phyloP scores from a whole-genome alignment of 1,140 invertebrate genomes.

The Trissolcus basalis region DNA sequence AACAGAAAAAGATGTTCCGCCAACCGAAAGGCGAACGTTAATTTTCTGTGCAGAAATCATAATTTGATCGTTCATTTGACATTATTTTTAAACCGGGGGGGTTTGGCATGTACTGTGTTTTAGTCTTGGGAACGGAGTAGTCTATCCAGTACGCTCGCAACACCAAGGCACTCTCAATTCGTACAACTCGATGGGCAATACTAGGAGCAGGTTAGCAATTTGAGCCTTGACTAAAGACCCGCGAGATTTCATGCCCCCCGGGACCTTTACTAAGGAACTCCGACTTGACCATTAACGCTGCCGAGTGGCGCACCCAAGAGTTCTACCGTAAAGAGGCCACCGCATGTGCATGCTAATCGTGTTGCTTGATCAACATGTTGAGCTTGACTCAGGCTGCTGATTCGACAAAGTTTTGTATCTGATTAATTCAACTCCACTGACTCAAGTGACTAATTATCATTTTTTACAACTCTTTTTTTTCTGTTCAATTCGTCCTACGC shows the following conservation, averaged over 20 bases:
- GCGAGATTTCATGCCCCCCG: slow-evolving; percentile 28
- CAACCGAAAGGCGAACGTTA: no score
- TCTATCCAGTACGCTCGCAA: slow-evolving; percentile 87
- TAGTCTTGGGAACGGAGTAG: slow-evolving; percentile 92
- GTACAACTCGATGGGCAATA: slow-evolving; percentile 94
- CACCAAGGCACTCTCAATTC: slow-evolving; percentile 80
- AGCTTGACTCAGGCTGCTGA: slow-evolving; percentile 6
- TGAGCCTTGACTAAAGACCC: slow-evolving; percentile 51
- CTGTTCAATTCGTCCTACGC: background rate
- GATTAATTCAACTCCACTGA: background rate
- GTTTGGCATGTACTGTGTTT: slow-evolving; percentile 75
- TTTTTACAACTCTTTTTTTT: background rate
- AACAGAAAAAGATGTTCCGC: no score
- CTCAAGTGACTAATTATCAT: slow-evolving; percentile 25
- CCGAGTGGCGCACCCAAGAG: slow-evolving; percentile 10
- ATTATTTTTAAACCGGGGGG: slow-evolving; percentile 64
- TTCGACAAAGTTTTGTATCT: slow-evolving; percentile 3
- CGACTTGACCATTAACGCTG: background rate
- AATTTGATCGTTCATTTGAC: slow-evolving; percentile 20
- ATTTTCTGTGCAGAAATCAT: background rate
- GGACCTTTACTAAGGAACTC: slow-evolving; percentile 66
- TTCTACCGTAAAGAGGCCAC: slow-evolving; percentile 48
- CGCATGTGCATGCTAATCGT: slow-evolving; percentile 56
- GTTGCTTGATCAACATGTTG: slow-evolving; percentile 22
- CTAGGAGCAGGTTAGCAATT: slow-evolving; percentile 87